Evolutionary conservation across 2,113 vertebrate species (phyloP).

Genomic region (Ivindomyrus marchei): DNA sequence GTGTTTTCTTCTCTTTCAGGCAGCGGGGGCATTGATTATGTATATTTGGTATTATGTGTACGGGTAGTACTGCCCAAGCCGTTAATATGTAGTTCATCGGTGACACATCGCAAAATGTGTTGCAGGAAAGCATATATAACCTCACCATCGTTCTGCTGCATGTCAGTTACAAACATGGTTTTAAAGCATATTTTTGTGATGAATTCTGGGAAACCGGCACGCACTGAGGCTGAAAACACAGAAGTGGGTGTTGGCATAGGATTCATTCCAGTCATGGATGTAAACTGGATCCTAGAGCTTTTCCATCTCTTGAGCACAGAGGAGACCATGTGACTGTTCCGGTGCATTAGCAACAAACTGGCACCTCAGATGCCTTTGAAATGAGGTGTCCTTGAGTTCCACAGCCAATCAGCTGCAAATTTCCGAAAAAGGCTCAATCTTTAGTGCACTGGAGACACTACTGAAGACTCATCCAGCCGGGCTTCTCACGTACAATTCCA

Average conservation of each 20-base stretch:
- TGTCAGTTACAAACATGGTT: not conserved
- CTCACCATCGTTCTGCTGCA: not conserved
- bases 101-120: not conserved
- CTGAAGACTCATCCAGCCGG: not conserved
- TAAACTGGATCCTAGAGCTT: constrained; percentile 11
- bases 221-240: not conserved
- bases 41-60: not conserved
- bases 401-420: not conserved
- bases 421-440: not conserved
- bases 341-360: constrained; percentile 11
- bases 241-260: not conserved
- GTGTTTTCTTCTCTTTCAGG: not conserved
- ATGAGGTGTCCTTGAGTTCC: not conserved
- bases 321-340: constrained; percentile 9
- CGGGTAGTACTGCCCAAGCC: not conserved
- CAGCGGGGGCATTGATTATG: not conserved
- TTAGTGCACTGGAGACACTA: not conserved
- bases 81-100: not conserved
- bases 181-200: not conserved
- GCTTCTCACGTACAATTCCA: not conserved
- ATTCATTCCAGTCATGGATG: not conserved
- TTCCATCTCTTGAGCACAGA: constrained; percentile 9
- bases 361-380: constrained; percentile 9
- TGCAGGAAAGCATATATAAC: not conserved
- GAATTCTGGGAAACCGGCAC: not conserved